Evolutionary conservation across 1,140 invertebrate species (phyloP), one percentile per base, ranked within the genome.

Genomic region (Drosophila parvula): DNA sequence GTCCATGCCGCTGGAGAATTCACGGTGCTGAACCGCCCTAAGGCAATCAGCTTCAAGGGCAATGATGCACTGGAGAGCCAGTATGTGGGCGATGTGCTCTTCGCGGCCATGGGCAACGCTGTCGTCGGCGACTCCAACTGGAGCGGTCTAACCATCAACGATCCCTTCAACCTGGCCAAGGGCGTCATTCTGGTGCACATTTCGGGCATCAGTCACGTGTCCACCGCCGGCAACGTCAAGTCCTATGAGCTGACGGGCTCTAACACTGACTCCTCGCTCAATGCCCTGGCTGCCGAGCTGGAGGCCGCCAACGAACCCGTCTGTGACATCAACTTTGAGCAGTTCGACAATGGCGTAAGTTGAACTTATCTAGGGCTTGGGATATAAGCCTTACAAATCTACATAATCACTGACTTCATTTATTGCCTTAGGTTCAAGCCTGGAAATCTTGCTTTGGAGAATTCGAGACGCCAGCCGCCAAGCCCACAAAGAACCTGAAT

Each of bases 111-210:
- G 74, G 96, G 96, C 58, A 94, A 95, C 57, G 95, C 95, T 11
- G 94, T 94, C 16, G 93, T 93, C 77, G 92, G 94, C 61, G 85
- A 91, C 58, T 79, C 94, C 38, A 93, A 94, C 70, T 97, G 96
- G 96, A 93, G 93, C 76, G 96, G 96, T 14, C 81, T 97, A 57
- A 93, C 92, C 32, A 94, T 97, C 47, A 93, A 92, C 4, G 94
- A 96, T 93, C 95, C 96, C 9, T 97, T 98, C 77, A 93, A 95
- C 68, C 93, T 96, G 62, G 96, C 97, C 30, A 95, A 96, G 92
- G 96, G 95, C 38, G 94, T 96, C 50, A 95, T 97, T 28, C 94
- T 94, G 36, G 93, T 97, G 36, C 94, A 94, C 40, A 93, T 97
- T 43, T 95, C 96, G 92, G 96, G 96, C 62, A 92, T 96, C 8